phyloP scores from a whole-genome alignment of 2,113 vertebrate species.

The Erythrocercus mccallii region DNA sequence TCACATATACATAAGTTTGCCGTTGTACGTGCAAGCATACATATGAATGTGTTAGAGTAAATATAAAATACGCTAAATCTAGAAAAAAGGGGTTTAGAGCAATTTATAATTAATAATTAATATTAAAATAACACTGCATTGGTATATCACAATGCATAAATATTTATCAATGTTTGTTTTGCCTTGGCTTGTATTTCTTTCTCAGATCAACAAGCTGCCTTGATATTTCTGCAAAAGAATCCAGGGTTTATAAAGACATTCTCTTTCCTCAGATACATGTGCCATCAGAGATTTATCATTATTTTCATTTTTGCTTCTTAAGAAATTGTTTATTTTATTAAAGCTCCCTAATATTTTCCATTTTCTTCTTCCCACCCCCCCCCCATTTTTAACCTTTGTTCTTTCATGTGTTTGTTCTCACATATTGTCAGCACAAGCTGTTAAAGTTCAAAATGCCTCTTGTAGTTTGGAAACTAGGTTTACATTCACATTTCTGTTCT shows the following conservation, averaged over 20 bases:
- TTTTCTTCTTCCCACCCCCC: fast-evolving
- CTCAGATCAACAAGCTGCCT: background rate
- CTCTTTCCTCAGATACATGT: background rate
- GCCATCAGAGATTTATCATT: background rate
- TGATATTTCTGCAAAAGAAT: background rate
- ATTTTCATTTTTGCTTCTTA: background rate
- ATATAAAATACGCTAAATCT: background rate
- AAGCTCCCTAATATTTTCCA: background rate
- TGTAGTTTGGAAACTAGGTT: background rate
- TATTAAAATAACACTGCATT: background rate
- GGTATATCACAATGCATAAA: background rate
- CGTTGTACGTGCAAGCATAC: background rate
- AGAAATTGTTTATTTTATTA: background rate
- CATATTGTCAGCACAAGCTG: background rate
- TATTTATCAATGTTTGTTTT: background rate
- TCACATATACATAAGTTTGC: background rate
- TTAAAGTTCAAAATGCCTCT: background rate
- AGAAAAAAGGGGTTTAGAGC: background rate
- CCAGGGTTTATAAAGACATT: background rate
- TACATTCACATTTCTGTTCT: background rate
- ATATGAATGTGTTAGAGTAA: background rate
- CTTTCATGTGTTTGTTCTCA: background rate
- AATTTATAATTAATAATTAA: background rate
- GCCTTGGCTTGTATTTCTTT: background rate
- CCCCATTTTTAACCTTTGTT: background rate